Base-by-base conservation (phyloP, 2,888 invertebrate species). In the Myopa tessellatipennis region DNA sequence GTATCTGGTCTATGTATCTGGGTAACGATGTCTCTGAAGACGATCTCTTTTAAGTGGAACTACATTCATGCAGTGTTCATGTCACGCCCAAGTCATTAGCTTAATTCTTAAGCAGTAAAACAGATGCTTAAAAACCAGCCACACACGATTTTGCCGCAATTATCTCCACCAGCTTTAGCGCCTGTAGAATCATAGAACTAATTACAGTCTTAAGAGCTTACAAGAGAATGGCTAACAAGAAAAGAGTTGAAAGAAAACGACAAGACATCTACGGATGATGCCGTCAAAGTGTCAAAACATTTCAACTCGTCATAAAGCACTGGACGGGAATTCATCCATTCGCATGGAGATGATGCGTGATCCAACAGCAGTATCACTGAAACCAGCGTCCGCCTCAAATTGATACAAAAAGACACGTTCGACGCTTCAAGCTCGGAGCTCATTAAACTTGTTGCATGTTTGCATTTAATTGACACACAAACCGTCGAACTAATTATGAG, bases 391-490 rank as follows among this genome's bases (percentile, higher is more conserved):
- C 18, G 65, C 36, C 34, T 5, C 65, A 34, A 65, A 36, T 65
- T 65, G 55, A 55, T 55, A 55, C n/a, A 10, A 3, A 55, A n/a
- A 55, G 55, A 55, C 50, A 10, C 26, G 16, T 58, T 36, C 58
- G 60, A 71, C 50, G 18, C 18, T 26, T 18, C 5, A 16, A 34
- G 61, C 61, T 61, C 26, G 10, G 10, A 70, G 34, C 45, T 50
- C 50, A 50, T 50, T 14, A 50, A 14, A 50, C 50, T 55, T 45
- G 83, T 81, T 76, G 82, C 82, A 83, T 85, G 82, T 84, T 84
- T 84, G 83, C 83, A 85, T 84, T 81, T 84, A 85, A 85, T 85
- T 85, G 86, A 85, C 85, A 85, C 81, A 85, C 82, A 85, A 85
- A 83, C 65, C 26, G 69, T 77, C 79, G 82, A 83, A 80, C 83